Conservation (phyloP, 2,113 vertebrate species). For the Siphamia tubifer region DNA sequence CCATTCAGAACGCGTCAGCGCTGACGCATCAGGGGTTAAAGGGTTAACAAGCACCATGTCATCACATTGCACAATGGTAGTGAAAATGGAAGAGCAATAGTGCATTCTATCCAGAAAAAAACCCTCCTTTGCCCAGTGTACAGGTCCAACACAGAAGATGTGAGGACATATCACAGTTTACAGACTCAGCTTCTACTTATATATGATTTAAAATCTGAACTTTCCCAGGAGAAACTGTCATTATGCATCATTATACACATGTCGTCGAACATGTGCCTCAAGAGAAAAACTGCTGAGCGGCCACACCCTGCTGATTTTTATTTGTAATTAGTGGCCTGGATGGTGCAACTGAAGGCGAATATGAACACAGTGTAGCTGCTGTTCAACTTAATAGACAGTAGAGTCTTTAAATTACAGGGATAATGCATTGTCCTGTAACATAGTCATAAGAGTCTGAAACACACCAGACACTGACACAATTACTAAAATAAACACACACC, state of each 20-base stretch:
- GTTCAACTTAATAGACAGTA: not conserved
- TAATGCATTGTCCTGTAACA: slow-evolving; percentile 1
- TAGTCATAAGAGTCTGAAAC: slow-evolving; percentile 7
- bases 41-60: too few relatives aligned
- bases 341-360: not conserved
- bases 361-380: not conserved
- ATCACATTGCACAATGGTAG: too few relatives aligned
- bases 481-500: slow-evolving; percentile 14
- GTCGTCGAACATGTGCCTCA: not conserved
- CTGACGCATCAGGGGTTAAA: too few relatives aligned
- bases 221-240: not conserved
- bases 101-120: too few relatives aligned
- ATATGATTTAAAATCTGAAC: too few relatives aligned
- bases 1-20: too few relatives aligned
- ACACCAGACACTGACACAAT: not conserved
- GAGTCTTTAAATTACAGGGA: slow-evolving; percentile 27
- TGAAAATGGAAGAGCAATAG: too few relatives aligned
- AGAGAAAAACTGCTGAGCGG: not conserved
- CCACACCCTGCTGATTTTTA: not conserved
- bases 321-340: not conserved
- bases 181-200: too few relatives aligned
- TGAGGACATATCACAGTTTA: too few relatives aligned
- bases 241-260: not conserved
- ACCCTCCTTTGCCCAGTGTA: too few relatives aligned
- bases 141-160: too few relatives aligned